A percentile compares a stretch with the other conserved stretches of the same genome.
Conservation (phyloP, 2,113 vertebrate genomes). For the Pycnonotus jocosus region DNA sequence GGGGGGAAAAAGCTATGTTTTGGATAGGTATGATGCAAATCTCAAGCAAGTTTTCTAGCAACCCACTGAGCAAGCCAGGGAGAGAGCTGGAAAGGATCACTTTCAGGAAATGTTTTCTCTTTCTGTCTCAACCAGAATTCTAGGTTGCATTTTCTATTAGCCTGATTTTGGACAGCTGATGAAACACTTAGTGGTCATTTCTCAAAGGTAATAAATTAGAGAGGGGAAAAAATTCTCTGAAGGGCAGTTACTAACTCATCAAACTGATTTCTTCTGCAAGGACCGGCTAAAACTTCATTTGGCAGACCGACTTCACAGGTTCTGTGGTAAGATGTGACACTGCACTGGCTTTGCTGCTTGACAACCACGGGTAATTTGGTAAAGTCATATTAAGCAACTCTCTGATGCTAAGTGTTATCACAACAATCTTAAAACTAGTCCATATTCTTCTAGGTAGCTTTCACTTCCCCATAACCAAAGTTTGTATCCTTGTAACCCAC, state of each 20-base stretch:
- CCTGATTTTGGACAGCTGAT: constrained; percentile 10
- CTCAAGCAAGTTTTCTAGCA: background rate
- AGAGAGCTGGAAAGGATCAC: background rate
- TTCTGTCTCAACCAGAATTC: background rate
- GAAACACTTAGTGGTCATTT: constrained; percentile 24
- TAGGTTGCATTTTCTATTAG: background rate
- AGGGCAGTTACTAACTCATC: background rate
- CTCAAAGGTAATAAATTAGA: background rate
- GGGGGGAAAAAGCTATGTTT: background rate
- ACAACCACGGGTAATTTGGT: background rate
- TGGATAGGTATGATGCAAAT: background rate
- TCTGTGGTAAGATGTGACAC: background rate
- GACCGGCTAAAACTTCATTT: background rate
- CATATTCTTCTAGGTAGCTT: background rate
- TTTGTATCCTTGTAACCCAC: background rate
- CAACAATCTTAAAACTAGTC: background rate
- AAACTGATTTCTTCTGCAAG: background rate
- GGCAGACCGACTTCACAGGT: rapidly evolving
- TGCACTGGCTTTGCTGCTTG: background rate
- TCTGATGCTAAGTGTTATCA: background rate
- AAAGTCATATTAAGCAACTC: background rate
- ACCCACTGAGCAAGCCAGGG: background rate
- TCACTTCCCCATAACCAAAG: background rate
- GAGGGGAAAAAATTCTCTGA: background rate
- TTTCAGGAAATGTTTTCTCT: constrained; percentile 26